A percentile compares a stretch with the other conserved stretches of the same genome.
These are phyloP conservation scores for Gobiocypris rarus DNA, from an alignment of 2,113 vertebrate genomes.

Conservation along the genomic window DNA sequence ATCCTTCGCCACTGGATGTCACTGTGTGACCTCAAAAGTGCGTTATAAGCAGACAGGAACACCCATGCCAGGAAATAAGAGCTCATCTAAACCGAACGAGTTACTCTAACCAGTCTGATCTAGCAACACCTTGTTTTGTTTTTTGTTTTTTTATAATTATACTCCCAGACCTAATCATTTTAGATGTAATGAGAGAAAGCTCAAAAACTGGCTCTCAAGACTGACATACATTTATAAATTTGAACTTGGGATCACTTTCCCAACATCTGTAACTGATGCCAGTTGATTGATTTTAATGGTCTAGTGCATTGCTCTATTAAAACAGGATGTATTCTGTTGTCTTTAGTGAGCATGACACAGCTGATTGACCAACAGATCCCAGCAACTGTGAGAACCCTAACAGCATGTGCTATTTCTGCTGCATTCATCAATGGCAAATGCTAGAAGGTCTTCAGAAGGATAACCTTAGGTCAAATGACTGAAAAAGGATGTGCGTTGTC, in stretches of 20 bases:
- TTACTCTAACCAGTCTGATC: no score
- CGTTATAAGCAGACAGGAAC: background rate
- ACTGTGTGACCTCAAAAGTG: slow-evolving; percentile 5
- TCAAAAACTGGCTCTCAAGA: background rate
- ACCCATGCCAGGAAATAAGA: background rate
- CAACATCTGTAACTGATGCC: background rate
- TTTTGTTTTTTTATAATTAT: no score
- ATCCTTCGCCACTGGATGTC: slow-evolving; percentile 31
- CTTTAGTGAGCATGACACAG: background rate
- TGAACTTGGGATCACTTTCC: slow-evolving; percentile 13
- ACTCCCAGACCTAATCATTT: no score
- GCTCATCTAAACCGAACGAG: background rate
- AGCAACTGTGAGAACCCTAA: background rate
- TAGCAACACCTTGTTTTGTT: no score
- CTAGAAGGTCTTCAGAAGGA: background rate
- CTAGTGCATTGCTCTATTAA: background rate
- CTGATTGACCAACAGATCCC: background rate
- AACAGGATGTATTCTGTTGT: background rate
- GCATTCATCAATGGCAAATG: background rate
- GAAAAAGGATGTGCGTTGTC: background rate
- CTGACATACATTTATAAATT: background rate
- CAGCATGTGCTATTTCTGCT: background rate
- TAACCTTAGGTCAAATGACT: background rate
- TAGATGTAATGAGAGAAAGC: no score
- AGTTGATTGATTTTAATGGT: background rate